phyloP scores from a whole-genome alignment of 2,113 vertebrate genomes.

The Mastomys natalensis region DNA sequence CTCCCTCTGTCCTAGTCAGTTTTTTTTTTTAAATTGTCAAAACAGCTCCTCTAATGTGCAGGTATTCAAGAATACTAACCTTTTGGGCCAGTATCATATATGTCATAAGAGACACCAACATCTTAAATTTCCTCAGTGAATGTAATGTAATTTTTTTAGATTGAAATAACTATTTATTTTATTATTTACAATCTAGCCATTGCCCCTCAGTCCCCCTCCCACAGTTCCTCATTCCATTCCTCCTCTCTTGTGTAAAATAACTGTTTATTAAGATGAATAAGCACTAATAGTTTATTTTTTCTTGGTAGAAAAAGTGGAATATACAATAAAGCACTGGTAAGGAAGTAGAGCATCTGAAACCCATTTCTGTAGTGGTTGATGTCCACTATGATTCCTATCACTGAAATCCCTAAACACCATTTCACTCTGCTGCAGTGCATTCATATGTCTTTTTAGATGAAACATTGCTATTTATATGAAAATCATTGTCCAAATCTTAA shows the following conservation, averaged over 20 bases:
- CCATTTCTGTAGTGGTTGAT: not conserved
- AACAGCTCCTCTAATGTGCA: not conserved
- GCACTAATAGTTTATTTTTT: not conserved
- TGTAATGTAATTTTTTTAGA: not conserved
- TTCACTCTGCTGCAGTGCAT: not conserved
- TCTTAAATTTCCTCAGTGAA: not conserved
- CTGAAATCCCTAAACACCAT: not conserved
- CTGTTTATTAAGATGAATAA: too few relatives aligned
- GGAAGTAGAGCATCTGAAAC: not conserved
- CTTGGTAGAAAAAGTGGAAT: not conserved
- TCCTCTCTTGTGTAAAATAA: too few relatives aligned
- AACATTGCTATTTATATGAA: not conserved
- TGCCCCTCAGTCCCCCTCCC: too few relatives aligned
- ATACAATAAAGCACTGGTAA: not conserved
- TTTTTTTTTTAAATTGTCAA: too few relatives aligned
- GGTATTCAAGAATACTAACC: not conserved
- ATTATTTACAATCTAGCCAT: too few relatives aligned
- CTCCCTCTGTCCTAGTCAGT: not conserved
- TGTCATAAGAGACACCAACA: not conserved
- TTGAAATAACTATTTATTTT: too few relatives aligned
- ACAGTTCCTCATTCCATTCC: too few relatives aligned
- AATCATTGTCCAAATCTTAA: not conserved
- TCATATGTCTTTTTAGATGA: not conserved
- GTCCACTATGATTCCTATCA: not conserved
- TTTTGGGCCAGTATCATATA: not conserved